phyloP scores from a whole-genome alignment of 2,113 vertebrate species.

The Rhegmatorhina hoffmannsi region DNA sequence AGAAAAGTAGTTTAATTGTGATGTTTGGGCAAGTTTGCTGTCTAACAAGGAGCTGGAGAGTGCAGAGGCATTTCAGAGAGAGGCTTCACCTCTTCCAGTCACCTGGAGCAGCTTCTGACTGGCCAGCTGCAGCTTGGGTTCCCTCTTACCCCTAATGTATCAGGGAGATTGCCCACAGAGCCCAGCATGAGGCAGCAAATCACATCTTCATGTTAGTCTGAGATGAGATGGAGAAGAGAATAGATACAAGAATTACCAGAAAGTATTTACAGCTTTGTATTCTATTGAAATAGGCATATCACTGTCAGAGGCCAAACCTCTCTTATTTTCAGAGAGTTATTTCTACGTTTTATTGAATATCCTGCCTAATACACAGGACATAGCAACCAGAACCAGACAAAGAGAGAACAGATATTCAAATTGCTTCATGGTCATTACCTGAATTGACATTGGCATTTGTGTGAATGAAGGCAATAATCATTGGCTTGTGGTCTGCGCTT shows the following conservation, averaged over 20 bases:
- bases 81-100: neutral
- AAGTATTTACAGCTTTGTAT: neutral
- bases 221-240: neutral
- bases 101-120: neutral
- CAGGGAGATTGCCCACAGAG: neutral
- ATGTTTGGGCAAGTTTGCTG: neutral
- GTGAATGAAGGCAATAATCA: neutral
- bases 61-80: neutral
- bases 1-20: neutral
- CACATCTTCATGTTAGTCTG: neutral
- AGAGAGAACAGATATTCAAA: neutral
- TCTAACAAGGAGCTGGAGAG: neutral
- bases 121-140: neutral
- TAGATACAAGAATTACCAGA: neutral
- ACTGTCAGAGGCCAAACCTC: neutral
- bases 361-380: neutral
- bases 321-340: neutral
- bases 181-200: neutral
- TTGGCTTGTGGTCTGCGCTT: neutral
- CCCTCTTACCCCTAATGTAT: neutral
- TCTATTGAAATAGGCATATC: neutral
- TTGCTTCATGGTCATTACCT: neutral
- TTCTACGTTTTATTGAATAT: neutral
- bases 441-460: accelerated
- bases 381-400: neutral